Base-by-base conservation (phyloP, 2,113 vertebrate genomes). In the Cephalopterus ornatus region DNA sequence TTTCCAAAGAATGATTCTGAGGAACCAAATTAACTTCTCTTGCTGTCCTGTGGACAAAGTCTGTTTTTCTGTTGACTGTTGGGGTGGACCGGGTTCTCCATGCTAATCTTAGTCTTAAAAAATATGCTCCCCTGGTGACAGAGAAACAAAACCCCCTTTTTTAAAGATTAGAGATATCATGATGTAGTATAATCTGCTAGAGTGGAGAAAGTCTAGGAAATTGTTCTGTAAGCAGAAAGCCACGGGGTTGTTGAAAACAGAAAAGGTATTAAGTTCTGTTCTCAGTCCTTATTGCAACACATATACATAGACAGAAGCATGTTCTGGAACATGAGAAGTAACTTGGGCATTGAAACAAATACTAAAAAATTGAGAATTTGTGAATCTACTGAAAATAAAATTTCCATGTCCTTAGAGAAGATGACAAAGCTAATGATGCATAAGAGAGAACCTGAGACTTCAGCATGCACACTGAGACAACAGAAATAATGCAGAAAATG, bases 61-160 rank as follows among this genome's bases (percentile, higher is more conserved):
- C 17, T 92, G 5, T 65, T 85, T 67, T 30, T 78, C 7, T 14
- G 19, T 4, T 82, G 52, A 47, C 39, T 47, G 3, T 68, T 92
- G 27, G 27, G 2, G 1, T 72, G 35, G 39, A 75, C 71, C 1
- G 0, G 6, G 15, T 8, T 33, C 47, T 46, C 1, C 2, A 35
- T 23, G 13, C 39, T 82, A 28, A n/a, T 66, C 52, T 74, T 81
- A 22, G 8, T 71, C 46, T 71, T 77, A 46, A 56, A 81, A 17
- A 85, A 61, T 89, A 77, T 27, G 30, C 3, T 74, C 3, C 62
- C 18, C 33, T 42, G 2, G 5, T 83, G 44, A 41, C 30, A 75
- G 42, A 87, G 26, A 66, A 93, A 67, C 8, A 68, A 85, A 92
- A 85, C 52, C 35, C 5, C 4, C 24, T 47, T 82, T 67, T 82